Base-by-base conservation (phyloP, 2,113 vertebrate genomes). In the Poeciliopsis prolifica region DNA sequence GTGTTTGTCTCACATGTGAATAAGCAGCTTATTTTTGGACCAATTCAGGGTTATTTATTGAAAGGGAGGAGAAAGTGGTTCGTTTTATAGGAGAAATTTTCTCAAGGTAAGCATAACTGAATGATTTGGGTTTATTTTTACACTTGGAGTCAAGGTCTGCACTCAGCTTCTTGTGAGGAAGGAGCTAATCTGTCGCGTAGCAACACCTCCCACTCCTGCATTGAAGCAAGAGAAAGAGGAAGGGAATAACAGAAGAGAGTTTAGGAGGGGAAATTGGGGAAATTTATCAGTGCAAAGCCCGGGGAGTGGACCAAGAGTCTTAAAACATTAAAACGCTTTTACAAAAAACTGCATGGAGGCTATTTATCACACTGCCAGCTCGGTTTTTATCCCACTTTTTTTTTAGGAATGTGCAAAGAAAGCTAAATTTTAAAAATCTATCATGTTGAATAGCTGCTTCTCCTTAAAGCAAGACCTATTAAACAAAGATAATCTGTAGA, bases 141-240 rank as follows among this genome's bases (percentile, higher is more conserved):
- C 91, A 93, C 90, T 82, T 86, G 86, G 91, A 94, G 93, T 94
- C 93, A 92, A 94, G 93, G 93, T 95, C 94, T 94, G 88, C 78
- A 78, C 90, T 94, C 88, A 84, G 90, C 92, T 93, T 94, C 93
- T 94, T 94, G 91, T 94, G 92, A 94, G 92, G 92, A 95, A 93
- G 83, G 92, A 94, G 91, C 93, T 92, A 91, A 95, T 94, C 92
- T 93, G 95, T 95, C 80, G 94, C 95, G 92, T 95, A 95, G 95
- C 95, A 95, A 95, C 94, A 89, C 89, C 92, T 94, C 93, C 94
- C 87, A 94, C 93, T 94, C 91, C 85, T 88, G 87, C 87, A 87
- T 84, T 24, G 28, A 86, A 88, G 89, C 79, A 54, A 76, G 87
- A 91, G 89, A 4, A 67, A 88, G 78, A 88, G 78, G 79, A 86